These are phyloP conservation scores for Scatophagus argus DNA, from an alignment of 2,113 vertebrate genomes.

Conservation along the genomic window DNA sequence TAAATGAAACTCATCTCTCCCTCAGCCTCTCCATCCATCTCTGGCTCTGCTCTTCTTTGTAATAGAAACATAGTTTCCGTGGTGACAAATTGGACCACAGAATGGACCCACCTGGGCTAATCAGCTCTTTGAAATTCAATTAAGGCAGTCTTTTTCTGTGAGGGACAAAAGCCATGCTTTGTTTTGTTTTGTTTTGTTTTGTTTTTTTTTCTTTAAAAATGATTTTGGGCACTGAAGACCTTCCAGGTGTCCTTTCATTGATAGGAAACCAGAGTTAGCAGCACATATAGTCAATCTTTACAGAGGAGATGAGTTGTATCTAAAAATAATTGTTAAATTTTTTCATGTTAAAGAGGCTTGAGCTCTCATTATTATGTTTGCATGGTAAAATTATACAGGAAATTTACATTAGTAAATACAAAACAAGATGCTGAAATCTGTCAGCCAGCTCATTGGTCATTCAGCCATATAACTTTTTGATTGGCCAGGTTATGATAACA, in stretches of 20 bases:
- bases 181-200: constrained; percentile 20
- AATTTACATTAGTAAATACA: background rate
- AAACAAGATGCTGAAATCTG: background rate
- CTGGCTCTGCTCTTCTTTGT: constrained; percentile 4
- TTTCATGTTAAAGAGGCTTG: too few species aligned
- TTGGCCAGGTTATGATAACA: background rate
- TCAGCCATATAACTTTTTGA: background rate
- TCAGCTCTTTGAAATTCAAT: constrained; percentile 42
- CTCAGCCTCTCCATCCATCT: background rate
- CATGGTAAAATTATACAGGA: background rate
- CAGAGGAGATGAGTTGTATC: background rate
- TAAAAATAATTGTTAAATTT: too few species aligned
- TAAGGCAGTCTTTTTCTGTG: constrained; percentile 20
- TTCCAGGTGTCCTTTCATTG: background rate
- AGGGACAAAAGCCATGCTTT: constrained; percentile 19
- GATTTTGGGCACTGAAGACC: background rate
- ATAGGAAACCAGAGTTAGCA: background rate
- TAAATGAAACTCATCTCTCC: constrained; percentile 48
- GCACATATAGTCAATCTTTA: background rate
- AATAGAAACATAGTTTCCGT: constrained; percentile 30
- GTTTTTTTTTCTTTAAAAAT: background rate
- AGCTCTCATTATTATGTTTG: too few species aligned
- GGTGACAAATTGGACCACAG: constrained; percentile 38
- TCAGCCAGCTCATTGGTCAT: background rate
- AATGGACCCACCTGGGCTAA: constrained; percentile 42